phyloP scores from a whole-genome alignment of 2,797 vertebrate genomes.

The Lagocephalus sceleratus region DNA sequence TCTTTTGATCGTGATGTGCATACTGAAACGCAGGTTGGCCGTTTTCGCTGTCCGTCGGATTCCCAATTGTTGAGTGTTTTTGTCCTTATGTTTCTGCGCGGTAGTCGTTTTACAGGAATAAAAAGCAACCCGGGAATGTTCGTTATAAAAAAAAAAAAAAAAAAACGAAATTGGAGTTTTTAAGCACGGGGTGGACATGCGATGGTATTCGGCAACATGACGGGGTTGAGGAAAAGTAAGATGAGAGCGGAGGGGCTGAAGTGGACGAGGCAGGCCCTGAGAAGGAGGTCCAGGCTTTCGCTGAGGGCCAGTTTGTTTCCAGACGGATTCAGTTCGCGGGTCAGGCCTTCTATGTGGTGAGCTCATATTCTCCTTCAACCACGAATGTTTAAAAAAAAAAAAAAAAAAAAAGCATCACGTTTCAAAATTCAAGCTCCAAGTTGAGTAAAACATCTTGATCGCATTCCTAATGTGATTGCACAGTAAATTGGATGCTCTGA shows the following conservation, averaged over 20 bases:
- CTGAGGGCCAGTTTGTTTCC: conserved; percentile 41
- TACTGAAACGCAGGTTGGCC: neutral
- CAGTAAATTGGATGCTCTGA: conserved; percentile 8
- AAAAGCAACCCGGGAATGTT: no score
- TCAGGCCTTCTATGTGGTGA: conserved; percentile 4
- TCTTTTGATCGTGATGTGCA: neutral
- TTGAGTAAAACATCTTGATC: conserved; percentile 1
- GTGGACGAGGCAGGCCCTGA: conserved; percentile 58
- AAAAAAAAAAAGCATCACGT: neutral
- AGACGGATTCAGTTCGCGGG: conserved; percentile 22
- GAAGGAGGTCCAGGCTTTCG: conserved; percentile 51
- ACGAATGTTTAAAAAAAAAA: no score
- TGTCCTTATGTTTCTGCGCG: no score
- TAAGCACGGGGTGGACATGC: conserved; percentile 7
- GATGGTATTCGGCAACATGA: conserved; percentile 8
- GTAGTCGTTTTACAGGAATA: no score
- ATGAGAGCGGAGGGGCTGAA: conserved; percentile 50
- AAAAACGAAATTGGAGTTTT: no score
- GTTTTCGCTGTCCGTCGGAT: neutral
- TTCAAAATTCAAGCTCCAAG: neutral
- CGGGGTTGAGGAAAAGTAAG: conserved; percentile 18
- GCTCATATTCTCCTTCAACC: no score
- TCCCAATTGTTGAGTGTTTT: neutral
- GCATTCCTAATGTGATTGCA: no score
- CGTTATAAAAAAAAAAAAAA: no score